phyloP scores from a whole-genome alignment of 1,140 invertebrate genomes.

The Leptopilina boulardi region DNA sequence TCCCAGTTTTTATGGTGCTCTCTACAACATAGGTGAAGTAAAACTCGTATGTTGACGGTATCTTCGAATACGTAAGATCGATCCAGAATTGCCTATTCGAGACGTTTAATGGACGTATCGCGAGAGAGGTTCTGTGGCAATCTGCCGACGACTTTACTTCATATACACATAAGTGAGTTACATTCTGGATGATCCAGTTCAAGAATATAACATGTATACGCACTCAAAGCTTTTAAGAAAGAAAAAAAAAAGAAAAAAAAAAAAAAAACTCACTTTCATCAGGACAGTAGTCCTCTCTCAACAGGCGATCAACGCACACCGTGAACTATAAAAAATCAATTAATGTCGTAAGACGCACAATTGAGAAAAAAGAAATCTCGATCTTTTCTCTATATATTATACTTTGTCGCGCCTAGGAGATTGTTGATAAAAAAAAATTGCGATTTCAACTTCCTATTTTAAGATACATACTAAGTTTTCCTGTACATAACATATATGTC shows the following conservation, averaged over 20 bases:
- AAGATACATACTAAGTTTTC: background rate
- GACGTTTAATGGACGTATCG: slow-evolving; percentile 42
- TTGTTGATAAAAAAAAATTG: background rate
- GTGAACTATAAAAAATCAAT: background rate
- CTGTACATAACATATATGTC: background rate
- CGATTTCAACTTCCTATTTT: background rate
- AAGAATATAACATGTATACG: slow-evolving; percentile 2
- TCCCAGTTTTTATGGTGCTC: background rate
- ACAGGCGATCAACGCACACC: background rate
- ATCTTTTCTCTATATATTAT: background rate
- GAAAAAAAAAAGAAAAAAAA: no score
- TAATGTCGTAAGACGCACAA: background rate
- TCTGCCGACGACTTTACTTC: background rate
- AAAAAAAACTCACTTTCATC: slow-evolving; percentile 15
- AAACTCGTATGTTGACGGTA: background rate
- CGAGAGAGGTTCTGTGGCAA: slow-evolving; percentile 25
- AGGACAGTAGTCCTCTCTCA: slow-evolving; percentile 16
- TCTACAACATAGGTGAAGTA: background rate
- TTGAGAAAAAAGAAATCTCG: background rate
- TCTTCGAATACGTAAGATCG: slow-evolving; percentile 3
- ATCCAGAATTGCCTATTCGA: slow-evolving; percentile 36
- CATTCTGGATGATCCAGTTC: slow-evolving; percentile 43
- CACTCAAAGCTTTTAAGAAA: background rate
- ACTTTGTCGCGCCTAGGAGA: background rate
- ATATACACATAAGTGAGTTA: background rate